A percentile compares a stretch with the other conserved stretches of the same genome.
Evolutionary conservation across 2,888 invertebrate species (phyloP).

Genomic region (Eudasyphora cyanicolor): DNA sequence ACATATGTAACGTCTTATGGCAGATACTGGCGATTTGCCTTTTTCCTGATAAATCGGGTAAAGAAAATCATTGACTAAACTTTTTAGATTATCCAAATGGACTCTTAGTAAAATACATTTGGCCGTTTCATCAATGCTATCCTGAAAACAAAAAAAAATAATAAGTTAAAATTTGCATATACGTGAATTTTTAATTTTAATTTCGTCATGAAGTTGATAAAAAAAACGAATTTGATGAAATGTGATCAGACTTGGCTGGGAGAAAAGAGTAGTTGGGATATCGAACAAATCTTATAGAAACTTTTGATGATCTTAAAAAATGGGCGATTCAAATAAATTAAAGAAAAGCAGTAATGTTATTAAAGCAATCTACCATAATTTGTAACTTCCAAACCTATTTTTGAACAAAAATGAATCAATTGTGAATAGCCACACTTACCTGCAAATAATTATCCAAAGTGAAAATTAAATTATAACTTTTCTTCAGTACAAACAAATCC

Average conservation of each 20-base stretch:
- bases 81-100: slow-evolving; percentile 76
- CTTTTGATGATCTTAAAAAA: too few relatives aligned
- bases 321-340: too few relatives aligned
- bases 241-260: too few relatives aligned
- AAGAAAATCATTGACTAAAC: slow-evolving; percentile 77
- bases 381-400: too few relatives aligned
- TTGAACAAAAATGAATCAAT: too few relatives aligned
- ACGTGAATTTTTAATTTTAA: neutral
- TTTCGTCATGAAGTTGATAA: too few relatives aligned
- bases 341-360: too few relatives aligned
- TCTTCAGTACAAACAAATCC: slow-evolving; percentile 77
- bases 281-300: too few relatives aligned
- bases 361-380: too few relatives aligned
- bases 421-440: slow-evolving; percentile 42
- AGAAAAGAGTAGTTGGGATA: too few relatives aligned
- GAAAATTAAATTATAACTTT: slow-evolving; percentile 76
- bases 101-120: slow-evolving; percentile 77
- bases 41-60: slow-evolving; percentile 78
- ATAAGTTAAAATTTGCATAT: neutral
- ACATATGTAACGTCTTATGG: slow-evolving; percentile 76
- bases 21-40: slow-evolving; percentile 74
- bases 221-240: too few relatives aligned
- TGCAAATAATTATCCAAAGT: slow-evolving; percentile 78
- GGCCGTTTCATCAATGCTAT: slow-evolving; percentile 77
- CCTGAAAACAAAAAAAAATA: slow-evolving; percentile 61